Evolutionary conservation across 2,797 vertebrate species (phyloP).

Genomic region (Botia almorhae): DNA sequence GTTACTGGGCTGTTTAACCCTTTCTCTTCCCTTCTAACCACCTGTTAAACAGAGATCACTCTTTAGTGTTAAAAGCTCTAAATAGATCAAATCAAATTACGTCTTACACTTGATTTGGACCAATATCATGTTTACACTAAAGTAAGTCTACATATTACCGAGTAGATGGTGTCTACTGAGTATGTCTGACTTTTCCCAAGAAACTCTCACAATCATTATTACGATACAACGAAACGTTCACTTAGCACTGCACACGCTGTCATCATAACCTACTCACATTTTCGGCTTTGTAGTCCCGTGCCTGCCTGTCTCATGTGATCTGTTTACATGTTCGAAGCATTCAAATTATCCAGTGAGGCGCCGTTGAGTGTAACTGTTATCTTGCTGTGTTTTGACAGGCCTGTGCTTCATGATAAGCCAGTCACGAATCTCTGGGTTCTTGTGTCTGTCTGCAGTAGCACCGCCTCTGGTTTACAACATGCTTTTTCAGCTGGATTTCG

Average conservation of each 20-base stretch:
- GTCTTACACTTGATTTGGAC: too few relatives aligned
- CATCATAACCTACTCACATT: conserved; percentile 49
- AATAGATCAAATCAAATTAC: too few relatives aligned
- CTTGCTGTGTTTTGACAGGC: conserved; percentile 34
- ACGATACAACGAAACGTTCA: not conserved
- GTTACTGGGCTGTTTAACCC: too few relatives aligned
- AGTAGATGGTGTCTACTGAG: too few relatives aligned
- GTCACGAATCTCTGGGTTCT: too few relatives aligned
- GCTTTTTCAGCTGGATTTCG: not conserved
- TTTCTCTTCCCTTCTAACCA: too few relatives aligned
- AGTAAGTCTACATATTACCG: too few relatives aligned
- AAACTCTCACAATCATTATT: too few relatives aligned
- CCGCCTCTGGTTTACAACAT: not conserved
- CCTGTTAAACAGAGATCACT: too few relatives aligned
- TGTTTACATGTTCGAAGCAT: conserved; percentile 23
- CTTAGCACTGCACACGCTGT: not conserved
- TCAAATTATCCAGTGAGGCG: conserved; percentile 5
- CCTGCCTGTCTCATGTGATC: conserved; percentile 1
- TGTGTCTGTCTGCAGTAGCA: too few relatives aligned
- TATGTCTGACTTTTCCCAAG: too few relatives aligned
- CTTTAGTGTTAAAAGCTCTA: too few relatives aligned
- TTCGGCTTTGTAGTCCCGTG: conserved; percentile 29
- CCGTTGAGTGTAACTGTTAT: conserved; percentile 39
- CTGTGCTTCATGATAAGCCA: conserved; percentile 33
- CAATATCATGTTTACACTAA: not conserved